phyloP scores from a whole-genome alignment of 2,113 vertebrate genomes.

The Phalacrocorax brasilianus region DNA sequence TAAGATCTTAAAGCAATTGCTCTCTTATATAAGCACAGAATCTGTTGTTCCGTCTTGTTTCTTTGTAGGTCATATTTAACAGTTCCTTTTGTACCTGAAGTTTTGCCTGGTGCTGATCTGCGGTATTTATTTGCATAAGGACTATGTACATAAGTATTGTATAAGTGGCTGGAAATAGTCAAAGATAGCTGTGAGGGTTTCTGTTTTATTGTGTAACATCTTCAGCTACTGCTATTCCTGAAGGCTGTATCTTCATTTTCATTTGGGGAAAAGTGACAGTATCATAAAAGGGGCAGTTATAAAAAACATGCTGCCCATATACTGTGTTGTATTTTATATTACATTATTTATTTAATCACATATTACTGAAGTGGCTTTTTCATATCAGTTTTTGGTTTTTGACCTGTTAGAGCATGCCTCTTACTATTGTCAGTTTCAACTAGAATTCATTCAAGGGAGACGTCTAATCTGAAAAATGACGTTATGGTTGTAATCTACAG shows the following conservation, averaged over 20 bases:
- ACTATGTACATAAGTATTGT: neutral
- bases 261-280: neutral
- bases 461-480: neutral
- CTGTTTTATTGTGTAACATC: neutral
- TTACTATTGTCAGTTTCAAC: neutral
- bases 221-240: neutral
- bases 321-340: neutral
- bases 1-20: neutral
- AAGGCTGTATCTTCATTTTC: neutral
- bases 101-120: neutral
- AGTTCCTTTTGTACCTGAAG: neutral
- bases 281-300: neutral
- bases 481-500: neutral
- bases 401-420: neutral
- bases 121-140: neutral
- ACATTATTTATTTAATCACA: neutral
- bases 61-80: neutral
- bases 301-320: neutral
- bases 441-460: neutral
- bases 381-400: neutral
- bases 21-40: neutral
- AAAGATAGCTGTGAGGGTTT: neutral
- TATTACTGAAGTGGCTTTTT: neutral
- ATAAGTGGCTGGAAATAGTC: neutral
- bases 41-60: neutral